Evolutionary conservation across 2,888 invertebrate genomes (phyloP), one percentile per base, ranked within the genome.

Genomic region (Thecocarcelia acutangulata): DNA sequence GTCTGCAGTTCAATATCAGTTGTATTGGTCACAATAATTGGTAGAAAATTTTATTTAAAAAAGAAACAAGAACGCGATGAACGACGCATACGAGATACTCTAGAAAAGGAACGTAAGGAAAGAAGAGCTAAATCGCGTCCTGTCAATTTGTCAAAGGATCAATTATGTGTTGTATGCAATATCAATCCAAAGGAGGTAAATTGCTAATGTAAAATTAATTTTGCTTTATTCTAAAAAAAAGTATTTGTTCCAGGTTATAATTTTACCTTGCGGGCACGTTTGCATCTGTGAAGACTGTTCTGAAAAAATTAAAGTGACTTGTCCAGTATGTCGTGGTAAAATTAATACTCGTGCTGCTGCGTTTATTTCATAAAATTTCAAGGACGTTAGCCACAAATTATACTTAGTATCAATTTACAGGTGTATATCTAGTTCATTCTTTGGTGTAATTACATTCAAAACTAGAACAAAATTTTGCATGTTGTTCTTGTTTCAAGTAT

Each of bases 201-300:
- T 54, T n/a, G n/a, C n/a, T n/a, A 42, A 28, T 44, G 40, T 89
- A 94, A 94, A 94, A 96, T 56, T 15, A 4, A 15, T 15, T 15
- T 1, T 37, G 9, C 9, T 11, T 33, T 15, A 33, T 37, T 33
- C 9, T 33, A 15, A 33, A 15, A 1, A 21, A 40, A 40, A 40
- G 3, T 54, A 11, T 97, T 59, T 12, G 6, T 52, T 24, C 33
- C 15, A 94, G 94, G 94, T 97, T 48, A 95, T 97, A 85, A 90
- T 97, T 69, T 90, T 97, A 81, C 96, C 97, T 0, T 97, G 97
- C 90, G 97, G 97, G 0, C 97, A 97, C 89, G 95, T 97, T 6
- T 97, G 97, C 86, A 91, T 97, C 33, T 97, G 97, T 88, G 96
- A 96, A 89, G 96, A 97, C 89, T 97, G 97, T 89, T 93, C 94